These are phyloP conservation scores for Esperia sulphurella DNA, from an alignment of 2,888 invertebrate genomes.

Conservation along the genomic window DNA sequence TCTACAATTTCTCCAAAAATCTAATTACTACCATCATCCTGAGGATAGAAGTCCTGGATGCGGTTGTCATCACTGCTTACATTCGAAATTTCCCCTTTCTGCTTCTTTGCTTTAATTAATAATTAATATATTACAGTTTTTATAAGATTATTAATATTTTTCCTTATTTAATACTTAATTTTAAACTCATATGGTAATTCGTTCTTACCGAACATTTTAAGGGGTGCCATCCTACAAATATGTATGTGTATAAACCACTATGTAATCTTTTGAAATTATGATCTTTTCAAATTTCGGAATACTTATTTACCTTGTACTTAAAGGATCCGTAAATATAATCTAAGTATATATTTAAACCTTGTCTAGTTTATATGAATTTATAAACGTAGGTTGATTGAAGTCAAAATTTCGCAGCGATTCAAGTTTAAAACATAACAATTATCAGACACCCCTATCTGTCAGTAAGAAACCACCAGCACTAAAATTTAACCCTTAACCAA, in stretches of 20 bases:
- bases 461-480: constrained; percentile 31
- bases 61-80: constrained; percentile 51
- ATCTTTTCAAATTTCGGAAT: background rate
- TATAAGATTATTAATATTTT: background rate
- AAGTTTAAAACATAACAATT: background rate
- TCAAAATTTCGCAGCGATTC: background rate
- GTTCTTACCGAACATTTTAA: background rate
- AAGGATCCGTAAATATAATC: too few species aligned
- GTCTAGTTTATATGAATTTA: too few species aligned
- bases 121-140: constrained; percentile 21
- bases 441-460: background rate
- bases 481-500: constrained; percentile 45
- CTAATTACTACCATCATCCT: constrained; percentile 57
- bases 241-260: background rate
- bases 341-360: too few species aligned
- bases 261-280: background rate
- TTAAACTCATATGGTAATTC: background rate
- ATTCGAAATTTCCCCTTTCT: constrained; percentile 61
- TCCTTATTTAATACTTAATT: background rate
- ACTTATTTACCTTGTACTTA: too few species aligned
- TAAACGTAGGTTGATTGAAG: background rate
- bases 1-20: constrained; percentile 14
- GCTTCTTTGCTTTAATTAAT: constrained; percentile 73
- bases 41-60: constrained; percentile 45
- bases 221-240: background rate